Evolutionary conservation across 2,797 vertebrate species (phyloP), one percentile per base, ranked within the genome.

Genomic region (Myripristis murdjan): DNA sequence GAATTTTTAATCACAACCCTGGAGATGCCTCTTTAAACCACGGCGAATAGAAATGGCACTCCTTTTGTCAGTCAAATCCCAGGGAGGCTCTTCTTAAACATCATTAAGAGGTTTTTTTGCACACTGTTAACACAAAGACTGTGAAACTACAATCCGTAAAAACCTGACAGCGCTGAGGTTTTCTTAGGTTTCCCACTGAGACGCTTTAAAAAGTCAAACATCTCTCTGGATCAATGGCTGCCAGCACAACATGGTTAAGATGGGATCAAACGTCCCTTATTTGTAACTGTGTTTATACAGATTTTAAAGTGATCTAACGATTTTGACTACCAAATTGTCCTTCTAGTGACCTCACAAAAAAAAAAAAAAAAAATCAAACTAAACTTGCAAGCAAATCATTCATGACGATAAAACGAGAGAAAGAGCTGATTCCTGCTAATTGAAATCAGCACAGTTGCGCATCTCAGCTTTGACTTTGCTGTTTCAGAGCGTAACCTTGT

Each of bases 11-110:
- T 73, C 37, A 41, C 16, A 73, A 64, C 73, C 61, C 66, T 10
- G 20, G 62, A 70, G 72, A 81, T 46, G 63, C 20, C 41, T 64
- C 49, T 80, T 72, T 77, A 64, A 33, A 70, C 41, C 31, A 24
- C n/a, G 31, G 53, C 47, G 59, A 52, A 77, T 59, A 63, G 48
- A 76, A 64, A 64, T 43, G 23, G 35, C 52, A 54, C 8, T 60
- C n/a, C 69, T 64, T 74, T 63, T 83, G 60, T 80, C 71, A 4
- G 23, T 69, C 46, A 75, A 39, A 64, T 83, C 81, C 74, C 62
- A 23, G 39, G 39, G 67, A 83, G 22, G 47, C 53, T 66, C 16
- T 70, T 57, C 61, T 55, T 75, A 70, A 77, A 44, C 65, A 16
- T 46, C 54, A 86, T 72, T 67, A 75, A 43, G 22, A 60, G 48